Conservation (phyloP, 1,140 invertebrate genomes). For the Aphelenchoides avenae region DNA sequence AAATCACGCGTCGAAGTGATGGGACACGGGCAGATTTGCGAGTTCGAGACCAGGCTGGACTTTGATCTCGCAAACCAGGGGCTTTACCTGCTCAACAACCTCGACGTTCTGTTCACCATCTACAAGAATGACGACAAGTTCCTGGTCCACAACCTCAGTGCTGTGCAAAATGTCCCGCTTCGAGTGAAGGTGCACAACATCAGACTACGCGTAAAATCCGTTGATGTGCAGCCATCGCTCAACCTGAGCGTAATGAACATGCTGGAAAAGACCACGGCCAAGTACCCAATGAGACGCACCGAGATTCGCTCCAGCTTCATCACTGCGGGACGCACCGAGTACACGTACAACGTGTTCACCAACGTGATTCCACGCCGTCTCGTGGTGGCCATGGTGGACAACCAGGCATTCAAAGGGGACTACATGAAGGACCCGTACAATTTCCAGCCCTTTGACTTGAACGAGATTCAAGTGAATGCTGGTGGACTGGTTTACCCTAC, state of each 20-base stretch:
- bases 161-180: neutral
- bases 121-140: constrained; percentile 21
- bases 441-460: constrained; percentile 22
- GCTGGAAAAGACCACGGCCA: constrained; percentile 10
- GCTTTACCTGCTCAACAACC: constrained; percentile 24
- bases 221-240: constrained; percentile 20
- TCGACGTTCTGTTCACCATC: constrained; percentile 18
- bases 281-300: constrained; percentile 18
- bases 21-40: neutral
- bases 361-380: constrained; percentile 16
- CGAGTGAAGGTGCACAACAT: constrained; percentile 7
- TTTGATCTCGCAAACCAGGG: constrained; percentile 33
- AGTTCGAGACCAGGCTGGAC: constrained; percentile 23
- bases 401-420: constrained; percentile 13
- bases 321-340: constrained; percentile 9
- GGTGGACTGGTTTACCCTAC: no score
- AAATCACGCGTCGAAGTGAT: neutral
- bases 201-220: constrained; percentile 18
- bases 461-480: no score
- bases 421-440: constrained; percentile 6
- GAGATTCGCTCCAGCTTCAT: constrained; percentile 25
- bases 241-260: constrained; percentile 16
- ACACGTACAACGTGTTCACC: constrained; percentile 9
- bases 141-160: constrained; percentile 6
- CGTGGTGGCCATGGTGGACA: constrained; percentile 3